Evolutionary conservation across 2,113 vertebrate species (phyloP), one percentile per base, ranked within the genome.

Genomic region (Struthidea cinerea): DNA sequence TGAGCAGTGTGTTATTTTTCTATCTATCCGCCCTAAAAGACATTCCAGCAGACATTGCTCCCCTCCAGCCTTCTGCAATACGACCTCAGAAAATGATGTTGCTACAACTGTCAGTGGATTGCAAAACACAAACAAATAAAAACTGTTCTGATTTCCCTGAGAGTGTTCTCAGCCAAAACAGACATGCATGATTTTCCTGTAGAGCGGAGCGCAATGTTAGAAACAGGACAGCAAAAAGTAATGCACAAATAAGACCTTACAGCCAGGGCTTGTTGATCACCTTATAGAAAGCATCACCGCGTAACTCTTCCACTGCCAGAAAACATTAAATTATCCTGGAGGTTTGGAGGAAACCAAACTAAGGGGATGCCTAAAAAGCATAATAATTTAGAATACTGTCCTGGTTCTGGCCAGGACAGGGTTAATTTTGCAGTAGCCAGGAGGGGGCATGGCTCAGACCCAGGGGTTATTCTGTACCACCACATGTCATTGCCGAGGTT

Each of bases 121-220:
- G 92, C 64, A 91, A 83, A 95, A 93, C 22, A 88, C 52, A 79
- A 69, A 64, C 61, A 60, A 85, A 71, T 44, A 79, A 53, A 90
- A 89, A 39, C 10, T 3, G 0, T 32, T 80, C 55, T 63, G 42
- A 69, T 84, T 85, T 93, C 76, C 30, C 75, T 32, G 26, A 90
- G 42, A 65, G 42, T 0, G 0, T 12, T 84, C 71, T 47, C 47
- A 81, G 85, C 30, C 85, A 83, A 74, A 90, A 82, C 1, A 73
- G 35, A 47, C 16, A 46, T 0, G 21, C 27, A 67, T 3, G 4
- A 59, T 76, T 77, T 87, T 90, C 46, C 68, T 3, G 0, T 5
- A 46, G n/a, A 86, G 39, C 59, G 63, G 37, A 80, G 21, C 0
- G 0, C 68, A 83, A 33, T 39, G 37, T 49, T 22, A 70, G 53